A percentile compares a stretch with the other conserved stretches of the same genome.
These are phyloP conservation scores for Ammospiza nelsoni DNA, from an alignment of 2,113 vertebrate genomes.

Conservation along the genomic window DNA sequence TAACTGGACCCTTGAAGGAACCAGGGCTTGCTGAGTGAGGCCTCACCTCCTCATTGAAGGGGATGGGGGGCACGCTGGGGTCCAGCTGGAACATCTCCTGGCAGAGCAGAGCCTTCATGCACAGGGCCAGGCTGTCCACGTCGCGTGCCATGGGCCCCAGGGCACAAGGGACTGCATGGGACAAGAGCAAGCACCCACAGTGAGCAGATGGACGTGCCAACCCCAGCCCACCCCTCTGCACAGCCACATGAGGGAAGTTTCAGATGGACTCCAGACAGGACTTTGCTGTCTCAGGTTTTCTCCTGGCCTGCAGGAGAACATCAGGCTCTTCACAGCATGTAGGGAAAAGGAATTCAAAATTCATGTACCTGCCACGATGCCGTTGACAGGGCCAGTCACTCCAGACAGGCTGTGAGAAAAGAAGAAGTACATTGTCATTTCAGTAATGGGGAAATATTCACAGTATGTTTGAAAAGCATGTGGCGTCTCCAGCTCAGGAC, in stretches of 20 bases:
- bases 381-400: not conserved
- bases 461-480: not conserved
- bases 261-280: not conserved
- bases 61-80: conserved; percentile 85
- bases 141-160: conserved; percentile 86
- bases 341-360: not conserved
- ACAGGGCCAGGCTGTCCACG: conserved; percentile 89
- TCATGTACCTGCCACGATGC: conserved; percentile 39
- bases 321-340: not conserved
- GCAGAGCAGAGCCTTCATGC: conserved; percentile 87
- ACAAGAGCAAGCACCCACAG: not conserved
- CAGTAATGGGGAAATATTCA: not conserved
- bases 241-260: fast-evolving
- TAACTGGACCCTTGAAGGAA: not conserved
- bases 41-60: conserved; percentile 82
- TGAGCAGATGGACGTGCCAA: not conserved
- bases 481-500: not conserved
- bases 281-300: not conserved
- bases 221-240: not conserved
- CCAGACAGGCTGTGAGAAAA: conserved; percentile 31
- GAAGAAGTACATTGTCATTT: not conserved
- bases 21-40: not conserved
- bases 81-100: conserved; percentile 90
- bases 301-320: not conserved
- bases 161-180: conserved; percentile 60